phyloP scores from a whole-genome alignment of 2,113 vertebrate species.

The Chlamydotis undulata region DNA sequence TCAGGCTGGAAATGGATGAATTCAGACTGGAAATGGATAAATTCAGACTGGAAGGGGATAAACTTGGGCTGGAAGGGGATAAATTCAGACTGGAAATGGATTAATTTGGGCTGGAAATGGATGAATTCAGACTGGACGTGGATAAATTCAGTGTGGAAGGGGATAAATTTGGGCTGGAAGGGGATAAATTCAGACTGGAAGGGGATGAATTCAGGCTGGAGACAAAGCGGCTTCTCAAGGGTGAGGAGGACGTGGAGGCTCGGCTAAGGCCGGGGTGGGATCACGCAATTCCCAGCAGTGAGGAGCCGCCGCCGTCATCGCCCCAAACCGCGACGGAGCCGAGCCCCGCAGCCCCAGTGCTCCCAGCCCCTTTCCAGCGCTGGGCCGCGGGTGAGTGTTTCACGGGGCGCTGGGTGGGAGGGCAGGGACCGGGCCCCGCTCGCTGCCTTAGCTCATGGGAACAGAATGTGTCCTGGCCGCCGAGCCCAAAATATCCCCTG shows the following conservation, averaged over 20 bases:
- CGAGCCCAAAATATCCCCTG: not conserved
- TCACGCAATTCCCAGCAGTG: rapidly evolving
- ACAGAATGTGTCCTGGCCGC: not conserved
- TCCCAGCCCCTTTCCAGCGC: not conserved
- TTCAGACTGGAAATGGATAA: too few relatives aligned
- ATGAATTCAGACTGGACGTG: not conserved
- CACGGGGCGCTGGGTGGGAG: not conserved
- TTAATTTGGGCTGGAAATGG: not conserved
- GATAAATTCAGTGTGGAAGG: too few relatives aligned
- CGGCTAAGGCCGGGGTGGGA: not conserved
- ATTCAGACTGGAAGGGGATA: too few relatives aligned
- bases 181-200: too few relatives aligned
- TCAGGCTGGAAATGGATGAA: too few relatives aligned
- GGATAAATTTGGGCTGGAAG: too few relatives aligned
- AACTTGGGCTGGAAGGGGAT: not conserved
- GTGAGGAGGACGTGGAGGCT: not conserved
- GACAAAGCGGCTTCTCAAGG: not conserved
- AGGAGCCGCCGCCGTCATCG: not conserved
- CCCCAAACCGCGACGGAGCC: rapidly evolving
- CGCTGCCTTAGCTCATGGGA: not conserved
- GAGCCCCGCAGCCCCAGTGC: not conserved
- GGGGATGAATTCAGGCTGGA: not conserved
- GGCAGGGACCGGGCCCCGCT: not conserved
- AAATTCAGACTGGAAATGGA: not conserved
- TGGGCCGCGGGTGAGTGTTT: not conserved